Conservation (phyloP, 2,888 invertebrate species). For the Autographa pulchrina region DNA sequence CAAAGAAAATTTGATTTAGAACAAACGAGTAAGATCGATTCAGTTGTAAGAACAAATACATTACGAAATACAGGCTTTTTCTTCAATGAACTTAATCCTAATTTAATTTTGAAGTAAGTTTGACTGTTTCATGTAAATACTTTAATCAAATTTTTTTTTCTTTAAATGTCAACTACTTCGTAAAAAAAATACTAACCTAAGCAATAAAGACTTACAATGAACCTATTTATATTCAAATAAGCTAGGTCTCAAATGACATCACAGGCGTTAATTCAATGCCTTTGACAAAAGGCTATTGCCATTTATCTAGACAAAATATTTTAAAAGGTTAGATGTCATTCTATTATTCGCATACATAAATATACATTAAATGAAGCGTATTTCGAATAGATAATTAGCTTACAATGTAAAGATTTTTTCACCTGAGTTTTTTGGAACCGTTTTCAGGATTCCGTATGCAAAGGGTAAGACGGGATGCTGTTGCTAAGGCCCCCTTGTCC, state of each 20-base stretch:
- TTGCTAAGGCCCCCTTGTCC: too few species aligned
- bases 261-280: slow-evolving; percentile 7
- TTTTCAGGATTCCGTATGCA: not conserved
- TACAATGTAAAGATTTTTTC: not conserved
- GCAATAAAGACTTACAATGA: not conserved
- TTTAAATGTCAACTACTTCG: too few species aligned
- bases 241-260: not conserved
- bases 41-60: not conserved
- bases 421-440: not conserved
- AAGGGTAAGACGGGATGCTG: too few species aligned
- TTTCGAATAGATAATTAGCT: not conserved
- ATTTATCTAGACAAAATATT: not conserved
- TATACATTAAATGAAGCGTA: not conserved
- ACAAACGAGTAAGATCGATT: too few species aligned
- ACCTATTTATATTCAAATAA: not conserved
- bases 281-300: not conserved
- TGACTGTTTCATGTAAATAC: not conserved
- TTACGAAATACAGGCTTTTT: not conserved
- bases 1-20: too few species aligned
- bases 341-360: not conserved
- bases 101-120: not conserved
- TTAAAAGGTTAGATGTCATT: not conserved
- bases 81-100: too few species aligned
- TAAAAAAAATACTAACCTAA: not conserved
- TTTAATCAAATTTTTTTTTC: too few species aligned